These are phyloP conservation scores for Aphelenchoides fujianensis DNA, from an alignment of 1,140 invertebrate genomes.

Conservation along the genomic window DNA sequence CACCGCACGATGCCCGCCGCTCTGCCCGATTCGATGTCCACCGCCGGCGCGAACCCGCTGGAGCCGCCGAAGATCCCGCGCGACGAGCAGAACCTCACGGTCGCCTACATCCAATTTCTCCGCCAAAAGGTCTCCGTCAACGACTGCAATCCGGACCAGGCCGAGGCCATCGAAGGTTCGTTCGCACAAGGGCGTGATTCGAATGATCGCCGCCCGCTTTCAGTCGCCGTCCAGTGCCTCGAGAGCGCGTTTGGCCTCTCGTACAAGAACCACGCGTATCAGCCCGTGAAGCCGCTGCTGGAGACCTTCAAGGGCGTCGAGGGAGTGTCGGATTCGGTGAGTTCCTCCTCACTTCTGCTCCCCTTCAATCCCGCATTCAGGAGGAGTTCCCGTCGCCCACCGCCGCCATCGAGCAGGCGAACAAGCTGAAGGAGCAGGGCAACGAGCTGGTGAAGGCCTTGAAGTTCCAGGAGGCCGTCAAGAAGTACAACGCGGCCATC, in stretches of 20 bases:
- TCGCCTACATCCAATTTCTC: constrained; percentile 59
- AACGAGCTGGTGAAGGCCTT: constrained; percentile 48
- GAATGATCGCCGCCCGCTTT: constrained; percentile 19
- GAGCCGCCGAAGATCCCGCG: not conserved
- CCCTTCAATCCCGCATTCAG: constrained; percentile 22
- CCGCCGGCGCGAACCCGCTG: too few relatives aligned
- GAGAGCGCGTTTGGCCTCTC: constrained; percentile 52
- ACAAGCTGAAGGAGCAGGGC: constrained; percentile 46
- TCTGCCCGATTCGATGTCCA: too few relatives aligned
- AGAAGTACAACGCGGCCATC: constrained; percentile 60
- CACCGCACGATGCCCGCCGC: too few relatives aligned
- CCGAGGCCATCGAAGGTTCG: constrained; percentile 57
- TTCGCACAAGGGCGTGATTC: constrained; percentile 15
- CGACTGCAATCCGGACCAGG: constrained; percentile 56
- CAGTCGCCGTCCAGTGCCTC: constrained; percentile 60
- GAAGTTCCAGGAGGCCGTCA: constrained; percentile 48
- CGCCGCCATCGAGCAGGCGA: constrained; percentile 41
- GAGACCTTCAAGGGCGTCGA: constrained; percentile 57
- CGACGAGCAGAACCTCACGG: constrained; percentile 56
- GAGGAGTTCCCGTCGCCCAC: constrained; percentile 50
- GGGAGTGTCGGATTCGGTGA: constrained; percentile 23
- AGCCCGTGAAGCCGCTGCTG: constrained; percentile 54
- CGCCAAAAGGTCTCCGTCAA: constrained; percentile 60
- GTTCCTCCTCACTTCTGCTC: not conserved
- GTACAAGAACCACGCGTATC: constrained; percentile 60